Evolutionary conservation across 1,140 invertebrate genomes (phyloP).

Genomic region (Drosophila prosaltans): DNA sequence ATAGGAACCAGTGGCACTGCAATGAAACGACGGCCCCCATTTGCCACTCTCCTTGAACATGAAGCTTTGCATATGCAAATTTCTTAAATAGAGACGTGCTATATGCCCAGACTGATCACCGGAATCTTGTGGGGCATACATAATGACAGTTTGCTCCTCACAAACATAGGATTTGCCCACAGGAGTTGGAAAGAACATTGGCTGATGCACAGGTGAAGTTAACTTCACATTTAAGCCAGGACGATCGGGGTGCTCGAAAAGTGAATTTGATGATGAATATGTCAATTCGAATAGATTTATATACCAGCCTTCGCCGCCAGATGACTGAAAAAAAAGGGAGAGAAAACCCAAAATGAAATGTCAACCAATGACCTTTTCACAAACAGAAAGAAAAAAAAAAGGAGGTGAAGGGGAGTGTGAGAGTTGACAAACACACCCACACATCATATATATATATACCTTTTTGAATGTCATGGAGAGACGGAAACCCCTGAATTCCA

Average conservation of each 20-base stretch:
- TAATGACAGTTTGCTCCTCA: constrained; percentile 84
- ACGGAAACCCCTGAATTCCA: constrained; percentile 89
- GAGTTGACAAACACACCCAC: not conserved
- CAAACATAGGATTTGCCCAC: constrained; percentile 93
- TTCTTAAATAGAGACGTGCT: constrained; percentile 85
- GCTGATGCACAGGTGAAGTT: constrained; percentile 85
- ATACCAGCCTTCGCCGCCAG: constrained; percentile 93
- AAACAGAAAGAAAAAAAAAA: constrained; percentile 4
- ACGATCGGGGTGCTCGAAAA: constrained; percentile 85
- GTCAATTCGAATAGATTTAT: constrained; percentile 88
- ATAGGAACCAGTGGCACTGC: constrained; percentile 84
- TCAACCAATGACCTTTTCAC: constrained; percentile 37
- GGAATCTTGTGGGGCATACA: constrained; percentile 79
- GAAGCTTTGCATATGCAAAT: constrained; percentile 85
- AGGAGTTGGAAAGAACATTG: constrained; percentile 91
- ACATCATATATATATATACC: constrained; percentile 42
- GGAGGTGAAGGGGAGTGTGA: not conserved
- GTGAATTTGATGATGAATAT: constrained; percentile 85
- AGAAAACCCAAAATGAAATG: not conserved
- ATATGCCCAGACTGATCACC: constrained; percentile 83
- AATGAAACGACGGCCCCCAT: constrained; percentile 85
- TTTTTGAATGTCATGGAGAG: constrained; percentile 89
- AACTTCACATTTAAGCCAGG: constrained; percentile 84
- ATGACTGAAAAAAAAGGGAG: constrained; percentile 80
- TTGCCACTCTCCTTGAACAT: constrained; percentile 86